These are phyloP conservation scores for Capra hircus DNA, from an alignment of 2,113 vertebrate genomes.

Conservation along the genomic window DNA sequence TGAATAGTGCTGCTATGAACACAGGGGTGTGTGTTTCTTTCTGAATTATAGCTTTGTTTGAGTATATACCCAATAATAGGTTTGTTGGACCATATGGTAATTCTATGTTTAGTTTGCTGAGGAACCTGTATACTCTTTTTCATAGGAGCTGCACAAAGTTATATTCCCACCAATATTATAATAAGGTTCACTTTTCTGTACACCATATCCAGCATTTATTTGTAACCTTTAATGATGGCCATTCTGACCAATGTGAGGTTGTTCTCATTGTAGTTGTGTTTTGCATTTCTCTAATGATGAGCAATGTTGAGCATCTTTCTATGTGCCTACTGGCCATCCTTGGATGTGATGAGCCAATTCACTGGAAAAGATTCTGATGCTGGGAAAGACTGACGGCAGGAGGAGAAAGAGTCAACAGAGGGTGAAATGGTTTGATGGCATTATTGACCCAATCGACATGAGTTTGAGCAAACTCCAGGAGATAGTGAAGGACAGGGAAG, in stretches of 20 bases:
- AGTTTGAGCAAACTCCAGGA: neutral
- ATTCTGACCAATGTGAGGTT: neutral
- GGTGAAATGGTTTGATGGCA: neutral
- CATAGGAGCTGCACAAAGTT: neutral
- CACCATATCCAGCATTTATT: neutral
- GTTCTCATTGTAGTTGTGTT: neutral
- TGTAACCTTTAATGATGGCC: neutral
- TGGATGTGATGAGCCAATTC: neutral
- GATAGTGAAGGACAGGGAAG: neutral
- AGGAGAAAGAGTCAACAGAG: neutral
- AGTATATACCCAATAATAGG: neutral
- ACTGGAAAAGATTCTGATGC: neutral
- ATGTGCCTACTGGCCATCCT: neutral
- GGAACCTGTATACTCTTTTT: neutral
- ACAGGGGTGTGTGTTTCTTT: neutral
- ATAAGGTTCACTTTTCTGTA: neutral
- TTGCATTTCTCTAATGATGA: neutral
- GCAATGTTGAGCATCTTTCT: neutral
- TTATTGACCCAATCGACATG: neutral
- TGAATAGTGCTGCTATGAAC: neutral
- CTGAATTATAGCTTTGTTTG: neutral
- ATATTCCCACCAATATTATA: neutral
- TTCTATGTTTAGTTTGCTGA: neutral
- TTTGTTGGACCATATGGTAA: neutral
- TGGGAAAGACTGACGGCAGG: neutral